Base-by-base conservation (phyloP, 2,888 invertebrate species). In the Polydrusus pterygomalis region DNA sequence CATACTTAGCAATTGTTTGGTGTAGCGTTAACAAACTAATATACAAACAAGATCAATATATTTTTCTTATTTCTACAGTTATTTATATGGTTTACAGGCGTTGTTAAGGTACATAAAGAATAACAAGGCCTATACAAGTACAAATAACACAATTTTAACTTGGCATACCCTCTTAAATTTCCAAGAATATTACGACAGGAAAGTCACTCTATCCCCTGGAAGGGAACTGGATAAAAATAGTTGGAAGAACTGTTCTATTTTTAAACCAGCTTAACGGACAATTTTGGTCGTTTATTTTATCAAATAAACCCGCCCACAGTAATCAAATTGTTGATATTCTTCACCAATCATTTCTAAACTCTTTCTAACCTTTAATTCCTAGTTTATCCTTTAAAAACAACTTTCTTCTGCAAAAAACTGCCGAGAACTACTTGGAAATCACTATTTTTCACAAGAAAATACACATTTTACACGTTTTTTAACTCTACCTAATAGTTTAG, bases 211-310 rank as follows among this genome's bases (percentile, higher is more conserved):
- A 34, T 58, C 64, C 72, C 65, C 72, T 40, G 25, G 34, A 54
- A 72, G 62, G 18, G 58, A 63, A n/a, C 49, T 6, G 9, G 64
- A 10, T 63, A 68, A 69, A 74, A 74, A 74, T 74, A 74, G 25
- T 40, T 47, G 20, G 30, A 73, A 25, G 43, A 68, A 62, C 20
- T n/a, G 34, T 45, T 69, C 74, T 74, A 74, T 69, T 69, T 74
- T 74, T 70, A 70, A 63, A 68, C 45, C 40, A 68, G 34, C 25
- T 13, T 74, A 74, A 69, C 62, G 54, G 62, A 62, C 69, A 43
- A 51, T 69, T 69, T 69, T 62, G 63, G 72, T 34, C 64, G 72
- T 51, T 72, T 40, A 65, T 54, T 71, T 72, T 25, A 64, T 20
- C 56, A 64, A 65, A 58, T 58, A 72, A 72, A 70, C 54, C 72